Percentiles rank a stretch among this genome's conserved stretches.
phyloP scores from a whole-genome alignment of 2,797 vertebrate genomes.

The Smutsia temminckii region DNA sequence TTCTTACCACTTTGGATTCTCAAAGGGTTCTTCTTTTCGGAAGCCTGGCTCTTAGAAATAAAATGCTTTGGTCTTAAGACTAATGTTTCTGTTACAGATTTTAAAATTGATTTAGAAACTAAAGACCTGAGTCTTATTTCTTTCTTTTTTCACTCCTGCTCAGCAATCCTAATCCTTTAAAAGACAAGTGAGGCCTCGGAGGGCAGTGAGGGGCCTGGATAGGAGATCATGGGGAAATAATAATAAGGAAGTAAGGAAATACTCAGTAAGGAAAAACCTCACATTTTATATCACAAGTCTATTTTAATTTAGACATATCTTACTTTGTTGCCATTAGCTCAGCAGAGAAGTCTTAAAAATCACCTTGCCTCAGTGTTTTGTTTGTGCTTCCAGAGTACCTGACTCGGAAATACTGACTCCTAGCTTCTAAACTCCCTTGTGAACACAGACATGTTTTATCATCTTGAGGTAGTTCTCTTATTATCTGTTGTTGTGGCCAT shows the following conservation, averaged over 20 bases:
- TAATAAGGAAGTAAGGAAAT: too few species aligned
- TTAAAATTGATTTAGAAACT: background rate
- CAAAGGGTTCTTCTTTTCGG: background rate
- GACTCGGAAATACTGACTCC: background rate
- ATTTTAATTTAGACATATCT: background rate
- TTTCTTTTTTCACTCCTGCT: background rate
- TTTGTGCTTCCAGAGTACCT: background rate
- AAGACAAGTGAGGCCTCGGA: background rate
- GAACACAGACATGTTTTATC: background rate
- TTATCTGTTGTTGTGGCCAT: background rate
- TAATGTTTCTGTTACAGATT: background rate
- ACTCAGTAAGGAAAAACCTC: background rate
- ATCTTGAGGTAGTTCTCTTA: background rate
- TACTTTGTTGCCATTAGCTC: background rate
- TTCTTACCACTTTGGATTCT: background rate
- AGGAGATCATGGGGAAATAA: background rate
- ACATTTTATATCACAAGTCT: background rate
- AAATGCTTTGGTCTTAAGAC: conserved; percentile 8
- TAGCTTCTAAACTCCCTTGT: background rate
- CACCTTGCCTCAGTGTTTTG: conserved; percentile 1
- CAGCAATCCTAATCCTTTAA: background rate
- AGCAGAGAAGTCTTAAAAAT: background rate
- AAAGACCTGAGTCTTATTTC: background rate
- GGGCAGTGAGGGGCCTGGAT: fast-evolving
- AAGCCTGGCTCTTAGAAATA: background rate